Conservation (phyloP, 1,140 invertebrate species). For the Bombus pyrosoma region DNA sequence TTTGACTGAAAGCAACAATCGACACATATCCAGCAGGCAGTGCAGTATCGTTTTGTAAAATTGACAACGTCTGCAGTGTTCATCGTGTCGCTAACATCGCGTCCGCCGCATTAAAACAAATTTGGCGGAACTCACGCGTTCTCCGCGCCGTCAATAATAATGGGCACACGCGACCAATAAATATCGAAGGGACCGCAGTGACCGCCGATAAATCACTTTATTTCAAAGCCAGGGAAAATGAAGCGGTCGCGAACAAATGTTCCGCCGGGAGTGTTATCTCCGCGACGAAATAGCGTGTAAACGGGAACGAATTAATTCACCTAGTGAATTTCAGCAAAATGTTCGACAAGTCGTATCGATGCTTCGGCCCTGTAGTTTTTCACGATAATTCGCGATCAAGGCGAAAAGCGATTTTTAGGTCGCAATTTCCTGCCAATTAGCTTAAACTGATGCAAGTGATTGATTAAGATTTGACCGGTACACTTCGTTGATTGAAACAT, state of each 20-base stretch:
- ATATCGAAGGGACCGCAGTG: conserved; percentile 29
- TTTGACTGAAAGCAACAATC: not conserved
- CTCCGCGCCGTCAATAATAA: conserved; percentile 30
- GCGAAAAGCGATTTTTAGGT: not conserved
- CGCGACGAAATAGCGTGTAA: conserved; percentile 48
- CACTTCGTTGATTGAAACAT: no score
- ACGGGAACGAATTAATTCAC: conserved; percentile 54
- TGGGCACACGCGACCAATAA: conserved; percentile 42
- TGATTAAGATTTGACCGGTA: not conserved
- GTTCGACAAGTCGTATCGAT: conserved; percentile 42
- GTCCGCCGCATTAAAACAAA: conserved; percentile 37
- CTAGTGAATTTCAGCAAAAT: conserved; percentile 1
- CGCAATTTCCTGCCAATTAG: not conserved
- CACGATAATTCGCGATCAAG: not conserved
- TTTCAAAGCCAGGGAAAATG: conserved; percentile 52
- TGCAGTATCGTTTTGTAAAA: not conserved
- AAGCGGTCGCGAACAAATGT: conserved; percentile 50
- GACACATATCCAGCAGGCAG: not conserved
- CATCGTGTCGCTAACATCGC: not conserved
- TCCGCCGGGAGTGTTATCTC: conserved; percentile 14
- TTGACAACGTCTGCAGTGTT: conserved; percentile 18
- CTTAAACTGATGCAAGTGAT: not conserved
- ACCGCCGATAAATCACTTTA: conserved; percentile 50
- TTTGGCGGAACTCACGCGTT: not conserved
- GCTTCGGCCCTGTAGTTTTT: not conserved